Evolutionary conservation across 2,797 vertebrate species (phyloP).

Genomic region (Schizopygopsis malacanthus): DNA sequence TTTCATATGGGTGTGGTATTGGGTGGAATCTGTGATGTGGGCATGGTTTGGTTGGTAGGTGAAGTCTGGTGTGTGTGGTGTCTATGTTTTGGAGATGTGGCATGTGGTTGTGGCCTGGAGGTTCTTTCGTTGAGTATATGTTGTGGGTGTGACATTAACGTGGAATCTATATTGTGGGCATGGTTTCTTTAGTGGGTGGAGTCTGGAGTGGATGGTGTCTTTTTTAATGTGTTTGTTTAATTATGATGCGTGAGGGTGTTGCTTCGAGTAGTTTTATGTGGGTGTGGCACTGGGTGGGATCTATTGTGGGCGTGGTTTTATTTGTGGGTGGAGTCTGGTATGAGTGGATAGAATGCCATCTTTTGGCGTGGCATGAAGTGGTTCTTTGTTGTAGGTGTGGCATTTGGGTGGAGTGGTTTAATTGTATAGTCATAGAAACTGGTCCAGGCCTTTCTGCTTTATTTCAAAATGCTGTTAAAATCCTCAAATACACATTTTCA

Average conservation of each 20-base stretch:
- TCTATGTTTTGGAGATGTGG: too few species aligned
- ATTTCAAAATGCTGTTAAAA: neutral
- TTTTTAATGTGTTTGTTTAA: neutral
- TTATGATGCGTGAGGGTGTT: neutral
- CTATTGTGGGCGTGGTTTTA: neutral
- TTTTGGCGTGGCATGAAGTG: neutral
- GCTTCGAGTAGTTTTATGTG: neutral
- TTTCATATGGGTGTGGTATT: neutral
- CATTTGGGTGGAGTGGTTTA: neutral
- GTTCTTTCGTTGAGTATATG: neutral
- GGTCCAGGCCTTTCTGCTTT: neutral
- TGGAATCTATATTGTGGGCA: neutral
- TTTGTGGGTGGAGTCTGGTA: neutral
- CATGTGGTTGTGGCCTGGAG: neutral
- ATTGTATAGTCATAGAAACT: neutral
- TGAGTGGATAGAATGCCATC: too few species aligned
- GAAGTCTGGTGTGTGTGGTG: neutral
- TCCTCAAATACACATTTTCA: neutral
- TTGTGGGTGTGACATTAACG: neutral
- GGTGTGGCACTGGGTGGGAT: neutral
- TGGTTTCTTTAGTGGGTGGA: neutral
- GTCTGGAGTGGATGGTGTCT: neutral
- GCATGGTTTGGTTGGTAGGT: too few species aligned
- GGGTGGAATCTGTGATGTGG: neutral
- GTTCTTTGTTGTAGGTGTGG: neutral